These are phyloP conservation scores for Cosmia trapezina DNA, from an alignment of 2,888 invertebrate species.

Conservation along the genomic window DNA sequence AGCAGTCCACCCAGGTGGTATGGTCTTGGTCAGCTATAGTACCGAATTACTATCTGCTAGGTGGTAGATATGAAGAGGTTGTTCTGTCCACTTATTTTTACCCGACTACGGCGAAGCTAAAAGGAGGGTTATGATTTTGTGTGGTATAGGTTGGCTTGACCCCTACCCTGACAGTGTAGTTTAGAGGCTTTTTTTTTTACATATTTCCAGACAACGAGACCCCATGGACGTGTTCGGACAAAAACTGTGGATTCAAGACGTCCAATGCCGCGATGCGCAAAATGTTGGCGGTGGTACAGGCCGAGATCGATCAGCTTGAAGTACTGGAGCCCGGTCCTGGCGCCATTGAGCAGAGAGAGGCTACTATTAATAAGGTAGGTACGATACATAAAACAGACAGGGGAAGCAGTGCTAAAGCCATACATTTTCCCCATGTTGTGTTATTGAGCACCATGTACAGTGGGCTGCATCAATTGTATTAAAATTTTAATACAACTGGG, in stretches of 20 bases:
- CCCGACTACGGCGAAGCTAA: too few species aligned
- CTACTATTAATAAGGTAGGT: slow-evolving; percentile 90
- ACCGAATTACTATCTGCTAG: neutral
- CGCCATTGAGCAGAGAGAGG: slow-evolving; percentile 92
- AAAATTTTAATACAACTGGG: too few species aligned
- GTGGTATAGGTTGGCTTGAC: neutral
- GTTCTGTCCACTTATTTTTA: neutral
- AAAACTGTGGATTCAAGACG: slow-evolving; percentile 92
- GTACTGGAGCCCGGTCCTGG: slow-evolving; percentile 89
- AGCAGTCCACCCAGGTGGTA: neutral
- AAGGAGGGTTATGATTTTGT: too few species aligned
- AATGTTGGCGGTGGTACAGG: slow-evolving; percentile 92
- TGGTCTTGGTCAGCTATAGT: neutral
- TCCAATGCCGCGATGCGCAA: slow-evolving; percentile 91
- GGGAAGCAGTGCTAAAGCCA: neutral
- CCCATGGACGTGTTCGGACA: slow-evolving; percentile 92
- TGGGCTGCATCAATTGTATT: too few species aligned
- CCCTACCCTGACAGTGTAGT: neutral
- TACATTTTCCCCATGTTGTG: neutral
- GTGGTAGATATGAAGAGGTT: neutral
- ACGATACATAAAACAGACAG: neutral
- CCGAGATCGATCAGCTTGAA: slow-evolving; percentile 92
- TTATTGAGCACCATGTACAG: neutral
- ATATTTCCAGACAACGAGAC: slow-evolving; percentile 88
- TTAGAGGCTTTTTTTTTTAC: neutral